Evolutionary conservation across 64 coral and sea anemone genomes (phyloP), one percentile per base, ranked within the genome.

Genomic region (Stylophora pistillata): DNA sequence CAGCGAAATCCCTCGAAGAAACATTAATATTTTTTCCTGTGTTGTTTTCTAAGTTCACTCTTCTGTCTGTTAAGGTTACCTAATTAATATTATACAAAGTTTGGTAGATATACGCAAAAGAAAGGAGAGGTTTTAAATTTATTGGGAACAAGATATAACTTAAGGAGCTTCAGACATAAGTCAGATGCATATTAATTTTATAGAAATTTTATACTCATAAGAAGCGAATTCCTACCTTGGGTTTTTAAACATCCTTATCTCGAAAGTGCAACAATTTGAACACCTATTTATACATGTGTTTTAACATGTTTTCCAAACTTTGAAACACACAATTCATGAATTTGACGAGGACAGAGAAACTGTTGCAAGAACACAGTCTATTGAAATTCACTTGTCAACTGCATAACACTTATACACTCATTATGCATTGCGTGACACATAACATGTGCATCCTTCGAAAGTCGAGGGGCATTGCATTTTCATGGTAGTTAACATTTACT

Each of bases 131-230:
- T 82, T 60, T 82, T 64, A 65, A 63, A 60, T 82, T 41, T 82
- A 82, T 64, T 82, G 58, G 31, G 14, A 65, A 65, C 62, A 64
- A 64, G 58, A 64, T 25, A n/a, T 64, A 52, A 64, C n/a, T 68
- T 65, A 32, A 82, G 16, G 62, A 13, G 58, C 79, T 6, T 66
- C 32, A 18, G 73, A 31, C 73, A 20, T 68, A 9, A 16, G 73
- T 76, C 56, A 41, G 59, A 82, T 65, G 79, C 79, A 18, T 18
- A 82, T 82, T 65, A 82, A 82, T 82, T 82, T 80, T 37, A 47
- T 64, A 82, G 28, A 82, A 78, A 66, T 41, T 82, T 64, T 82
- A 82, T 82, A 64, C 23, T 30, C 15, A 82, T 64, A 16, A 60
- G 79, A 15, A 82, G 59, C 9, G 32, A 82, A 64, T 82, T 65